phyloP scores from a whole-genome alignment of 1,140 invertebrate species.

The Megathymus violae region DNA sequence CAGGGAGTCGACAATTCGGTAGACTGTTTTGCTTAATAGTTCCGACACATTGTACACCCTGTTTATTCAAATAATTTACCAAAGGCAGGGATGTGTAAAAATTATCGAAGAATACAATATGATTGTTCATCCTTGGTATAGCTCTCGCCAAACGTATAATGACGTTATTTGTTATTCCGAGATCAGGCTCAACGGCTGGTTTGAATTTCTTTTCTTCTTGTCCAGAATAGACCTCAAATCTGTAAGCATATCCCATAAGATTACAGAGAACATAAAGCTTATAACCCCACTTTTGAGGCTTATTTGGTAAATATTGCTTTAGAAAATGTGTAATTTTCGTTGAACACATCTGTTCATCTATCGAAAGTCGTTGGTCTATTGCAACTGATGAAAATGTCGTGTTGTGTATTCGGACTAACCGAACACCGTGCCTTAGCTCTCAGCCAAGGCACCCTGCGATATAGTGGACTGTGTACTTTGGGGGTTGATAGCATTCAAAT shows the following conservation, averaged over 20 bases:
- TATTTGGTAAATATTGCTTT: conserved; percentile 56
- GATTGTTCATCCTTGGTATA: conserved; percentile 16
- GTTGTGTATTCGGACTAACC: too few relatives aligned
- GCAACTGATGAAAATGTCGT: conserved; percentile 51
- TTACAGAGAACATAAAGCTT: conserved; percentile 61
- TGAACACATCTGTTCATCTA: conserved; percentile 3
- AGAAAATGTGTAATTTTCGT: conserved; percentile 42
- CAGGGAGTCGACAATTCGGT: neutral
- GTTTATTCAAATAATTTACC: neutral
- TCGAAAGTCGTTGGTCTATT: conserved; percentile 48
- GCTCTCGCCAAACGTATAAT: conserved; percentile 10
- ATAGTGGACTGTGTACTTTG: too few relatives aligned
- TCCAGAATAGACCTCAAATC: conserved; percentile 51
- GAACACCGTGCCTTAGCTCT: too few relatives aligned
- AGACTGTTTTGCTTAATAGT: conserved; percentile 3
- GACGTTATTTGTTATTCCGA: neutral
- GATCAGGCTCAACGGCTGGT: conserved; percentile 51
- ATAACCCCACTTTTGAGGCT: conserved; percentile 65
- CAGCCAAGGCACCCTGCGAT: too few relatives aligned
- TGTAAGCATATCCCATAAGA: conserved; percentile 48
- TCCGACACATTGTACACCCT: neutral
- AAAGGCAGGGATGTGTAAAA: conserved; percentile 28
- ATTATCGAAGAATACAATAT: conserved; percentile 23
- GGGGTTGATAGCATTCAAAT: too few relatives aligned
- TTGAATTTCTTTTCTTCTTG: conserved; percentile 45